These are phyloP conservation scores for Salminus brasiliensis DNA, from an alignment of 2,113 vertebrate species.

Conservation along the genomic window DNA sequence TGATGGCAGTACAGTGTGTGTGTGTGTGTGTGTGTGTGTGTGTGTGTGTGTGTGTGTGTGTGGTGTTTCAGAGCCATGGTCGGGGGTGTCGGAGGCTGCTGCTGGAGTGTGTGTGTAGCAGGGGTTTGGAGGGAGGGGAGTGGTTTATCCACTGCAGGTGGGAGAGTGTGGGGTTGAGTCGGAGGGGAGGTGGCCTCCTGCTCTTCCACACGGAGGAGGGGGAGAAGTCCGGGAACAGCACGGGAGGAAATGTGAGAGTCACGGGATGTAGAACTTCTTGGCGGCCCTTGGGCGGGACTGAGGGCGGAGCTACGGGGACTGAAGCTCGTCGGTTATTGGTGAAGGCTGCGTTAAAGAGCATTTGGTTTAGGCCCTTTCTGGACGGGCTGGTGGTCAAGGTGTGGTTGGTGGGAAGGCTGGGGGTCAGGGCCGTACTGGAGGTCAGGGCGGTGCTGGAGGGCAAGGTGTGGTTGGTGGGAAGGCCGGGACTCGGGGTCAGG, in stretches of 20 bases:
- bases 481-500: neutral
- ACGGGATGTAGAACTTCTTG: constrained; percentile 68
- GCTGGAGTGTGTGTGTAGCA: neutral
- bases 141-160: constrained; percentile 53
- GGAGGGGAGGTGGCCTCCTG: neutral
- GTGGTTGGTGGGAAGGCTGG: too few species aligned
- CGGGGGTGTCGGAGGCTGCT: constrained; percentile 47
- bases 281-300: constrained; percentile 19
- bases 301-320: neutral
- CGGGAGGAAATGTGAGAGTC: constrained; percentile 74
- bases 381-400: neutral
- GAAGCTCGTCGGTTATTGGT: neutral
- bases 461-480: neutral
- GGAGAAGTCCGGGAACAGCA: constrained; percentile 56
- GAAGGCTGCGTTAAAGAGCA: neutral
- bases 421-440: neutral
- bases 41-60: neutral
- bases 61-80: constrained; percentile 64
- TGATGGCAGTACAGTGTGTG: neutral
- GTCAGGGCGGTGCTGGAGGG: neutral
- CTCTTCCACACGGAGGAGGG: neutral
- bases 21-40: neutral
- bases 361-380: constrained; percentile 6
- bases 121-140: neutral
- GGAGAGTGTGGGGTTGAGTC: constrained; percentile 1